These are phyloP conservation scores for Enteromius argenteus DNA, from an alignment of 2,797 vertebrate genomes.

Conservation along the genomic window DNA sequence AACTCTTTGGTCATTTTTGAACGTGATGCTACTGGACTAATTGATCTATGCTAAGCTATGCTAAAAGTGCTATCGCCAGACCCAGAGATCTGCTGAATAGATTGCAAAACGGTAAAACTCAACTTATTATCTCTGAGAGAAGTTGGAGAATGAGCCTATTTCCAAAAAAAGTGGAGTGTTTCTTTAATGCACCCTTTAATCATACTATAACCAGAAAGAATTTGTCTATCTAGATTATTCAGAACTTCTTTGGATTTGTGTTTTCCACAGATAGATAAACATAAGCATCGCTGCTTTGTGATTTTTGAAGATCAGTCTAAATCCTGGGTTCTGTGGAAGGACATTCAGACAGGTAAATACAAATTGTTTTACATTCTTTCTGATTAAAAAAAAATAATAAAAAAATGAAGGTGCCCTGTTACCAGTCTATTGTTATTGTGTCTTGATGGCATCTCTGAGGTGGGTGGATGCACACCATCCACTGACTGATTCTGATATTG, in stretches of 20 bases:
- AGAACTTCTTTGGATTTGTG: constrained; percentile 6
- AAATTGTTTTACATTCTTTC: not conserved
- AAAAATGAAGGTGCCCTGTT: constrained; percentile 15
- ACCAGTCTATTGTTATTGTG: too few species aligned
- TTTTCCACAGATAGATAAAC: constrained; percentile 89
- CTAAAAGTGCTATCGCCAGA: too few species aligned
- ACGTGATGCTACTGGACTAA: too few species aligned
- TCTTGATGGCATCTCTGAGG: not conserved
- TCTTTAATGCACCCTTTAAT: too few species aligned
- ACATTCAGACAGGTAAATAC: constrained; percentile 95
- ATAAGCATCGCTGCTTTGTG: constrained; percentile 96
- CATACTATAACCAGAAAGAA: not conserved
- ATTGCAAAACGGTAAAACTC: too few species aligned
- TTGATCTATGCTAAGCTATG: too few species aligned
- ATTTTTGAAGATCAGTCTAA: constrained; percentile 98
- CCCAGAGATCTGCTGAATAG: too few species aligned
- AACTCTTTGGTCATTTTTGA: too few species aligned
- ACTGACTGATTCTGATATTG: not conserved
- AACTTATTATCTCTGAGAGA: too few species aligned
- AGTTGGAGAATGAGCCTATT: too few species aligned
- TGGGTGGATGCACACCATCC: not conserved
- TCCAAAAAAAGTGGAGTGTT: too few species aligned
- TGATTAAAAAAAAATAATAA: not conserved
- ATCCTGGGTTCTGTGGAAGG: constrained; percentile 99
- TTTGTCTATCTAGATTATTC: not conserved